Base-by-base conservation (phyloP, 2,113 vertebrate species). In the Misgurnus anguillicaudatus region DNA sequence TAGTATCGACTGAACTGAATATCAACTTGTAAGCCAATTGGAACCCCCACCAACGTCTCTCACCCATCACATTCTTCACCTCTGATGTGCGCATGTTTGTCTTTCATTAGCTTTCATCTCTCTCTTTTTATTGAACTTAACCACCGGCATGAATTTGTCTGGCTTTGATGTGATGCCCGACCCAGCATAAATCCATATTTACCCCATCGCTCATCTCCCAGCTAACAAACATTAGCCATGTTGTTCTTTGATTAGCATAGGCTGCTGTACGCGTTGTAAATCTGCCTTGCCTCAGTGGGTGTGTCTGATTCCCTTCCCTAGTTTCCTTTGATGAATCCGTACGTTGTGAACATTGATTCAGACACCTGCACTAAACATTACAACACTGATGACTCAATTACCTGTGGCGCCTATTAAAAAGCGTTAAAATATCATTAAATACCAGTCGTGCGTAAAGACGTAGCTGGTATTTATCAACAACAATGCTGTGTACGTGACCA, bases 71-170 rank as follows among this genome's bases (percentile, higher is more conserved):
- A 75, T 66, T 80, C 78, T 73, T 81, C 71, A 82, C 82, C 84
- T 80, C 74, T 82, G 84, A 82, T 84, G 82, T 85, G 81, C 85
- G 80, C 80, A 42, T 90, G 89, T 91, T 90, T 93, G 89, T 88
- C 90, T 90, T 92, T 93, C 92, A 92, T 92, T 92, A 91, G 89
- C 92, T 91, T 92, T 92, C 90, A 92, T 92, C 91, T 90, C 86
- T 86, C 73, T 61, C 82, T 84, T 85, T 86, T 89, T 91, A 92
- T 91, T 91, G 92, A 92, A 90, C 89, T 86, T 84, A 85, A 90
- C 90, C 88, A 91, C 87, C 87, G 89, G 90, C 86, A 85, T 87
- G 87, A 84, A 84, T 82, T 86, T 60, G 79, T 62, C 87, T 80
- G 87, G 85, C 89, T 92, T 90, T 91, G 90, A 91, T 89, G 89